Evolutionary conservation across 2,113 vertebrate species (phyloP), one percentile per base, ranked within the genome.

Genomic region (Odontophorus gujanensis): DNA sequence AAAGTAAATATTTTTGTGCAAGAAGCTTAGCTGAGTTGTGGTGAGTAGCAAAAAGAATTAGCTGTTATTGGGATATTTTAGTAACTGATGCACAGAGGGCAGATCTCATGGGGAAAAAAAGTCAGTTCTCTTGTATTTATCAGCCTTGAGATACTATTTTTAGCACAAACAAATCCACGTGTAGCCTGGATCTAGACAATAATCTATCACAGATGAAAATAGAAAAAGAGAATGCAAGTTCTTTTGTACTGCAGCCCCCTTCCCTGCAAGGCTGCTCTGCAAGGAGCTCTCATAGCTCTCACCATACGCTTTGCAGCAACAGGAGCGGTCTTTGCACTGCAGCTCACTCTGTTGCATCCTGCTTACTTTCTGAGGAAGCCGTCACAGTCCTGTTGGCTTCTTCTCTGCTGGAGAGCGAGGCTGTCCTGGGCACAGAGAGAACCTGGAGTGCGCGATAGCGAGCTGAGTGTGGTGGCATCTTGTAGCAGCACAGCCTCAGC

Each of bases 401-500:
- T 76, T 72, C 65, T 36, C 61, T 59, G n/a, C 51, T 78, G 53
- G 88, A 57, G 62, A 79, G 62, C 66, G 47, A 76, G 45, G 55
- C 40, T 42, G 19, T 89, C 63, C 58, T 77, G 81, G 74, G 48
- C 84, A 80, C 87, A 36, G 73, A 92, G 30, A 83, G 75, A 91
- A 9, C 22, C 2, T 2, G 4, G 3, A 42, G 7, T 72, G 80
- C 89, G 47, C 73, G 87, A 73, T 84, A 87, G 74, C 0, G 0
- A 74, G 55, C 75, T 72, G 15, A 81, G 81, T 34, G 18, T 2
- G 4, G 66, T 59, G 93, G 47, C 87, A 73, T 74, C 91, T 88
- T 69, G 69, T 38, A 67, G 53, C 77, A 93, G 85, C 77, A 40
- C 13, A 90, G 88, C 77, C 66, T 95, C 79, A 95, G 65, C 51